Percentiles rank a stretch among this genome's conserved stretches.
Conservation (phyloP, 2,113 vertebrate genomes). For the Daphoenositta chrysoptera region DNA sequence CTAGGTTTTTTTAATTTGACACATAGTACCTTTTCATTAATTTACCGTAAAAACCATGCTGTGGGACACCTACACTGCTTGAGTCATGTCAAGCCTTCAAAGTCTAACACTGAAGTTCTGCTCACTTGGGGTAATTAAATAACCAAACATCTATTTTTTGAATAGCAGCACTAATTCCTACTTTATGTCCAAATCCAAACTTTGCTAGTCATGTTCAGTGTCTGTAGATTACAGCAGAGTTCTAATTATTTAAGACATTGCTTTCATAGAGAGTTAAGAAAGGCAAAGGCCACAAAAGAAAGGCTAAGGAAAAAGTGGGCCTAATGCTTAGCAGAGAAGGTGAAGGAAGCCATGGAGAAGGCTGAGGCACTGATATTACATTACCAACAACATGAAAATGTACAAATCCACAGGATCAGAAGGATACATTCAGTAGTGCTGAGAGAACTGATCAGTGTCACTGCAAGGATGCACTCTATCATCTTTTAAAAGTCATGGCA, state of each 20-base stretch:
- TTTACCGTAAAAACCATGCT: background rate
- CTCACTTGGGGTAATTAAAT: background rate
- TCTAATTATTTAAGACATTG: background rate
- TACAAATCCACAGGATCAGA: background rate
- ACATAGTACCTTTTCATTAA: background rate
- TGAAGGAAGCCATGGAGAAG: background rate
- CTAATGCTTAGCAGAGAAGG: background rate
- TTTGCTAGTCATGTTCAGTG: background rate
- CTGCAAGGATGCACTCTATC: background rate
- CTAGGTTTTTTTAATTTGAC: background rate
- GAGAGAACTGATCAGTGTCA: background rate
- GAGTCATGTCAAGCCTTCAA: background rate
- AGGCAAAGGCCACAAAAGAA: background rate
- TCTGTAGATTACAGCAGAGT: background rate
- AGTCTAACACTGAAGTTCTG: background rate
- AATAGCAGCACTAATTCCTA: background rate
- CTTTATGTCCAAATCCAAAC: background rate
- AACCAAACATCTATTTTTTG: background rate
- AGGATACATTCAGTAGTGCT: background rate
- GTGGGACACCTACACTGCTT: background rate
- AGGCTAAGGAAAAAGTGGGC: background rate
- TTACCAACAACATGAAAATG: background rate
- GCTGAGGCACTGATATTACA: fast-evolving
- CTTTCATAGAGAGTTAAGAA: background rate
- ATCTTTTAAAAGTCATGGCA: background rate